Conservation (phyloP, 2,888 invertebrate genomes). For the Sinotaia quadrata region DNA sequence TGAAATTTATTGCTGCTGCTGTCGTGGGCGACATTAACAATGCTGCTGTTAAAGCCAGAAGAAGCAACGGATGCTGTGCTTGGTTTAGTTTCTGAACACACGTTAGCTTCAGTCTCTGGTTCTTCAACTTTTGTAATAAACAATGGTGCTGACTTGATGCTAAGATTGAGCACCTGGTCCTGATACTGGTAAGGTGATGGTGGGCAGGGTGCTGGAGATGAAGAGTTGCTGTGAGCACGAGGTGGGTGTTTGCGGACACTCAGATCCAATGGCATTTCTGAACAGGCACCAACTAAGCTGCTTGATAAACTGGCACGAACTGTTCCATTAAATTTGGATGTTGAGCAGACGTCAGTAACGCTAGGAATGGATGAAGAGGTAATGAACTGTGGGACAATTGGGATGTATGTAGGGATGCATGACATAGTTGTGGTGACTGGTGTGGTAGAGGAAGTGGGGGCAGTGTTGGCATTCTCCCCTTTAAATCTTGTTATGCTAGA, state of each 20-base stretch:
- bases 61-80: constrained; percentile 19
- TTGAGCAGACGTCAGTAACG: not conserved
- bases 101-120: not conserved
- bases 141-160: constrained; percentile 75
- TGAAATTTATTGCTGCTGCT: constrained; percentile 44
- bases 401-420: constrained; percentile 60
- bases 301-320: not conserved
- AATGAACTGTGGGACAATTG: constrained; percentile 63
- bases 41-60: too few relatives aligned
- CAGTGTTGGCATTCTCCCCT: constrained; percentile 39
- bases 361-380: constrained; percentile 27
- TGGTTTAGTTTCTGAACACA: too few relatives aligned
- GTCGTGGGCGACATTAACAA: not conserved
- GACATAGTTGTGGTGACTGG: constrained; percentile 20
- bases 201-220: constrained; percentile 26
- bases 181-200: constrained; percentile 67
- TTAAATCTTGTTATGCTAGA: constrained; percentile 51
- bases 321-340: not conserved
- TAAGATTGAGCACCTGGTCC: constrained; percentile 83
- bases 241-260: constrained; percentile 79
- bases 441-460: constrained; percentile 24
- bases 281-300: constrained; percentile 16
- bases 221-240: constrained; percentile 67
- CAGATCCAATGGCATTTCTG: constrained; percentile 83
- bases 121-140: constrained; percentile 14